Conservation (phyloP, 1,140 invertebrate species). For the Lepidurus apus region DNA sequence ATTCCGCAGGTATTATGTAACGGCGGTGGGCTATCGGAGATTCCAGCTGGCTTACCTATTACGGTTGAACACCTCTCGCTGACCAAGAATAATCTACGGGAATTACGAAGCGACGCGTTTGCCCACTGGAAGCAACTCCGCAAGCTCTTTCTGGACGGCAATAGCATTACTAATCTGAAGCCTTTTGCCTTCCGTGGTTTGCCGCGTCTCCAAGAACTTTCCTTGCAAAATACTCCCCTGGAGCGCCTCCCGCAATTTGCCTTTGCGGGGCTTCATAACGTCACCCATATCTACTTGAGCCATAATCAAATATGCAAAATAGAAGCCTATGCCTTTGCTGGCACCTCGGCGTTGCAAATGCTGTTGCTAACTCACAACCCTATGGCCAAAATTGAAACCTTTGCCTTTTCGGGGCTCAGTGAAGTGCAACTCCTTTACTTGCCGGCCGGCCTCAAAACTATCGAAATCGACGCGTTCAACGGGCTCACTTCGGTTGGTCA, state of each 20-base stretch:
- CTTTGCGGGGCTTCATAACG: conserved; percentile 67
- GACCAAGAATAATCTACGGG: conserved; percentile 69
- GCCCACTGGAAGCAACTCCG: conserved; percentile 60
- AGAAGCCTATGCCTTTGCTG: conserved; percentile 72
- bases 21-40: conserved; percentile 67
- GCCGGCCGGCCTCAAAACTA: conserved; percentile 52
- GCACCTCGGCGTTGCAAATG: conserved; percentile 68
- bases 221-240: conserved; percentile 72
- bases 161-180: conserved; percentile 70
- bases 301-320: conserved; percentile 72
- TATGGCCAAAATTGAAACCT: conserved; percentile 59
- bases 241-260: conserved; percentile 67
- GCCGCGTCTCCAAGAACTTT: conserved; percentile 64
- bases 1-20: conserved; percentile 69
- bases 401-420: conserved; percentile 71
- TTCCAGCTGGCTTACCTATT: conserved; percentile 60
- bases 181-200: conserved; percentile 75
- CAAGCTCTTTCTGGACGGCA: conserved; percentile 69
- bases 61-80: conserved; percentile 72
- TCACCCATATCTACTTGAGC: conserved; percentile 64
- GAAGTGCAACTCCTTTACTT: conserved; percentile 68
- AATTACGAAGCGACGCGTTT: conserved; percentile 72
- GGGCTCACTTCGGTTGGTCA: conserved; percentile 70
- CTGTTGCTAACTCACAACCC: conserved; percentile 72
- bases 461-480: conserved; percentile 59